Percentiles rank a stretch among this genome's conserved stretches.
These are phyloP conservation scores for Nyctalus aviator DNA, from an alignment of 2,797 vertebrate species.

Conservation along the genomic window DNA sequence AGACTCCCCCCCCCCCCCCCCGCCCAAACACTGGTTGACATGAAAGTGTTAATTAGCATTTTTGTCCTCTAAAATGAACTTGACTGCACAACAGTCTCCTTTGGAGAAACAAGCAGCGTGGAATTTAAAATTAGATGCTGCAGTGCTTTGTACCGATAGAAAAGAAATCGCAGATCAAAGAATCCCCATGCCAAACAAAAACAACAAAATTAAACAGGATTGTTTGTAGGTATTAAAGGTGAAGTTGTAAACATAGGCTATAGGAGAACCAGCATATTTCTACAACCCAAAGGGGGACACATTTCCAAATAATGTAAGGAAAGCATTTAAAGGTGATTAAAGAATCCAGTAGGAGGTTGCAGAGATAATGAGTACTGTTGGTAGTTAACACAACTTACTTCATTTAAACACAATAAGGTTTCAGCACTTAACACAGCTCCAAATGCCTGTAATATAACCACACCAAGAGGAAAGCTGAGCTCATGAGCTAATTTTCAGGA, in stretches of 20 bases:
- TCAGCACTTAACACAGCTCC: slow-evolving; percentile 6
- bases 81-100: slow-evolving; percentile 24
- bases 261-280: not conserved
- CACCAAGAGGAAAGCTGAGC: not conserved
- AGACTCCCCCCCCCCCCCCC: accelerated
- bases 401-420: slow-evolving; percentile 74
- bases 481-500: slow-evolving; percentile 64
- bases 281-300: slow-evolving; percentile 53
- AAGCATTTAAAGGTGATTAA: slow-evolving; percentile 70
- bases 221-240: slow-evolving; percentile 58
- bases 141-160: not conserved
- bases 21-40: not conserved
- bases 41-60: slow-evolving; percentile 56
- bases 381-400: slow-evolving; percentile 63
- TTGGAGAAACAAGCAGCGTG: slow-evolving; percentile 64
- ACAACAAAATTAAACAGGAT: slow-evolving; percentile 36
- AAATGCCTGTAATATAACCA: slow-evolving; percentile 26
- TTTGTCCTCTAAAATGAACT: slow-evolving; percentile 67
- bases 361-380: slow-evolving; percentile 66
- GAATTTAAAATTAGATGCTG: slow-evolving; percentile 65
- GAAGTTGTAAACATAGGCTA: slow-evolving; percentile 56
- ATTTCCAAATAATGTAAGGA: slow-evolving; percentile 74
- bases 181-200: slow-evolving; percentile 30
- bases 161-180: slow-evolving; percentile 44
- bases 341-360: slow-evolving; percentile 47